Evolutionary conservation across 2,113 vertebrate species (phyloP).

Genomic region (Nothobranchius kuhntae): DNA sequence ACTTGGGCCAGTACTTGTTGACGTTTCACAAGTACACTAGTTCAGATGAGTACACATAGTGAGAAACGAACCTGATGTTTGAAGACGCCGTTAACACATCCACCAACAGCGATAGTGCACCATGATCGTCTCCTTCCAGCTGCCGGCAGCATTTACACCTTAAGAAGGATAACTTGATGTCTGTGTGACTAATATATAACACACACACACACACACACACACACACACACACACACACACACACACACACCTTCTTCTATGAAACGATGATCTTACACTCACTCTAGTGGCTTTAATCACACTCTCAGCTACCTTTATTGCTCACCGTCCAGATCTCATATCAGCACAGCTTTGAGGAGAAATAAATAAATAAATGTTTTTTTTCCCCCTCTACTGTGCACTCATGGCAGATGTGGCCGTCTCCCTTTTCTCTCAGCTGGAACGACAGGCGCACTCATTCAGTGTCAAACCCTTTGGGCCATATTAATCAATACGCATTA

Average conservation of each 20-base stretch:
- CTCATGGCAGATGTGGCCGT: conserved; percentile 51
- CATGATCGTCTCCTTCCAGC: neutral
- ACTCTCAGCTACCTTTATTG: conserved; percentile 48
- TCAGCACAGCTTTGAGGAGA: conserved; percentile 51
- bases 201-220: too few relatives aligned
- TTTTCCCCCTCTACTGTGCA: neutral
- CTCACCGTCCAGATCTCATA: conserved; percentile 48
- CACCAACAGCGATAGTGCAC: conserved; percentile 16
- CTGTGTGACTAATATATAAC: conserved; percentile 44
- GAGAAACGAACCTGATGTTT: neutral
- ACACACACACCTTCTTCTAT: conserved; percentile 37
- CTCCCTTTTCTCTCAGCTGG: conserved; percentile 32
- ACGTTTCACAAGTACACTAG: too few relatives aligned
- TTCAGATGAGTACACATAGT: too few relatives aligned
- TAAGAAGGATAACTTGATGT: conserved; percentile 43
- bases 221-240: conserved; percentile 7
- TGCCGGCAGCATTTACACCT: conserved; percentile 25
- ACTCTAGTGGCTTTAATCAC: conserved; percentile 52
- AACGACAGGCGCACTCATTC: conserved; percentile 57
- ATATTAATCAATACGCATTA: conserved; percentile 66
- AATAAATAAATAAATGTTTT: conserved; percentile 59
- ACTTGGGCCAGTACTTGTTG: too few relatives aligned
- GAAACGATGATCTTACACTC: conserved; percentile 44
- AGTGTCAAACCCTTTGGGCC: conserved; percentile 51
- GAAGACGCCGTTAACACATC: neutral